phyloP scores from a whole-genome alignment of 37 sponge, comb jelly and placozoan genomes.

The Geodia barretti region DNA sequence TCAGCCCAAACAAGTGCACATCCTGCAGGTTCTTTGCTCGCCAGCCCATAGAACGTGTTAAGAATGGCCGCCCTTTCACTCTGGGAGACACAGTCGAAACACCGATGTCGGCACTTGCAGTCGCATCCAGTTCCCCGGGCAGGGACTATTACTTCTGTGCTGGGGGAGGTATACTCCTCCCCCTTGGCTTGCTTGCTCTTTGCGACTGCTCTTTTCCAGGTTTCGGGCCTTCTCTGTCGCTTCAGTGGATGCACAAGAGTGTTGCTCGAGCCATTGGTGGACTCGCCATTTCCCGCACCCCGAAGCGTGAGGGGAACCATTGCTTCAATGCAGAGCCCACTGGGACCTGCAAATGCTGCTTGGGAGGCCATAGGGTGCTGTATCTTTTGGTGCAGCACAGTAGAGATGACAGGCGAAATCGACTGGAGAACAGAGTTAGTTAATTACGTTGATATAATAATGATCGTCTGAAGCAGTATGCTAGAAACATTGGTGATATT shows the following conservation, averaged over 20 bases:
- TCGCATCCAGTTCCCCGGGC: neutral
- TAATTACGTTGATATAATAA: too few species aligned
- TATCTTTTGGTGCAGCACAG: too few species aligned
- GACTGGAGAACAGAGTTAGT: too few species aligned
- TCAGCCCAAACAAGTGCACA: neutral
- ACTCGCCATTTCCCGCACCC: neutral
- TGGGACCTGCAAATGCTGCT: neutral
- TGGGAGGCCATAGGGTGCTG: too few species aligned
- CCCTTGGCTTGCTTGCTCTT: constrained; percentile 11
- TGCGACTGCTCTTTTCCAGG: constrained; percentile 12
- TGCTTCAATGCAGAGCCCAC: neutral
- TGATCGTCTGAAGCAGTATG: too few species aligned
- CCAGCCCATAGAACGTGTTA: neutral
- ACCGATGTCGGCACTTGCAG: neutral
- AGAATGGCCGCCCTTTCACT: neutral
- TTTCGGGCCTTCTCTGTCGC: constrained; percentile 2
- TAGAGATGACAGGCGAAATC: too few species aligned
- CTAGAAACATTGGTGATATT: too few species aligned
- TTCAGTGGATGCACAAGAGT: neutral
- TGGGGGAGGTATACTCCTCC: constrained; percentile 6
- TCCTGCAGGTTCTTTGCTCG: too few species aligned
- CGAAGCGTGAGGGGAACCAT: neutral
- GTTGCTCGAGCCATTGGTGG: neutral
- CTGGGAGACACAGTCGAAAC: neutral
- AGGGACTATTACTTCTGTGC: constrained; percentile 1